Conservation (phyloP, 2,797 vertebrate species). For the Scolopax bukidnonensis region DNA sequence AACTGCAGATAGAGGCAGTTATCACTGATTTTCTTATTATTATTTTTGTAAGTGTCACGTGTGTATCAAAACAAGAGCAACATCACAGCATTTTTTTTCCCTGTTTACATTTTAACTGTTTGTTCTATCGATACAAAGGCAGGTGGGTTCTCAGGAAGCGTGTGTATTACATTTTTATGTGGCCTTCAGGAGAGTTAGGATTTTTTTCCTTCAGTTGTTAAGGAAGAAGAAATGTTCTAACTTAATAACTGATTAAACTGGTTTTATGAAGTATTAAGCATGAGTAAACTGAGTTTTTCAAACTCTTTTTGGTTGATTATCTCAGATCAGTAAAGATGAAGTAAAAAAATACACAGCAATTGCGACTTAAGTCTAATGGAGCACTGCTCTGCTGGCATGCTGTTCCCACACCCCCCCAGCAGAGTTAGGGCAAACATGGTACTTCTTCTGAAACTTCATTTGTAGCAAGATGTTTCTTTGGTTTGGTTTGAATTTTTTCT, state of each 20-base stretch:
- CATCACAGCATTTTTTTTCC: not conserved
- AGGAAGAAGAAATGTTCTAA: not conserved
- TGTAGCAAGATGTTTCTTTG: not conserved
- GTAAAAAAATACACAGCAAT: not conserved
- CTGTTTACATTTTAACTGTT: not conserved
- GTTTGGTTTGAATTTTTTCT: not conserved
- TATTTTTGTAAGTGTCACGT: not conserved
- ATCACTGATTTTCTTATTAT: not conserved
- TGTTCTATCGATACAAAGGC: not conserved
- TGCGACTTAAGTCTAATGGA: not conserved
- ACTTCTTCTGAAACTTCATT: not conserved
- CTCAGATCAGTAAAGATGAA: not conserved
- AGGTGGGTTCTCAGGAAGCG: not conserved
- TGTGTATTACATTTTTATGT: not conserved
- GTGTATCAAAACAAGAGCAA: not conserved
- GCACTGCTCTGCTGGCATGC: not conserved
- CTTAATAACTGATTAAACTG: not conserved
- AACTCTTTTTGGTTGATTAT: not conserved
- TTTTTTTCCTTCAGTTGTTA: not conserved
- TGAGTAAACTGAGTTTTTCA: not conserved
- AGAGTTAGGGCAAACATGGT: not conserved
- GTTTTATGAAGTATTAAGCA: not conserved
- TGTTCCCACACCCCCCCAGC: not conserved
- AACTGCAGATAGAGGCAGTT: not conserved
- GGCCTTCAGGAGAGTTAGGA: not conserved